These are phyloP conservation scores for Isotomurus palustris DNA, from an alignment of 2,888 invertebrate genomes.

Conservation along the genomic window DNA sequence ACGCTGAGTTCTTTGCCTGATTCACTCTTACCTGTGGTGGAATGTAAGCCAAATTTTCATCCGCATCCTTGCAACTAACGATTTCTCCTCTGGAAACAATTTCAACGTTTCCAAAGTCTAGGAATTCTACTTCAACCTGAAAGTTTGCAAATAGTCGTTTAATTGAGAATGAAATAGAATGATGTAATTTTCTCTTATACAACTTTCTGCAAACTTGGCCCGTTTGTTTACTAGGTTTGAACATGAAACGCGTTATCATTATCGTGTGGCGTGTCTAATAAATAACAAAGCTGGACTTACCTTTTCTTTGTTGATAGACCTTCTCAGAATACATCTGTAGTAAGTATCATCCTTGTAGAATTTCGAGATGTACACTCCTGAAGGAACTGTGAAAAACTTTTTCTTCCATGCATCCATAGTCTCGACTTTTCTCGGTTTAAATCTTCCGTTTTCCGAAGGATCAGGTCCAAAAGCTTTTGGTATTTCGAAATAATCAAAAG, in stretches of 20 bases:
- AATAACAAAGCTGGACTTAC: not conserved
- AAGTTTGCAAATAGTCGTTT: not conserved
- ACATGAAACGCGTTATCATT: too few relatives aligned
- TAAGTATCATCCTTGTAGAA: not conserved
- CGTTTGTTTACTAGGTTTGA: too few relatives aligned
- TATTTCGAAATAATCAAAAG: too few relatives aligned
- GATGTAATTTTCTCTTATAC: not conserved
- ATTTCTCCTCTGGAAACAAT: not conserved
- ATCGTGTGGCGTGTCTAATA: too few relatives aligned
- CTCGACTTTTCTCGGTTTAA: too few relatives aligned
- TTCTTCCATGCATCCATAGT: not conserved
- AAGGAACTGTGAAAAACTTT: not conserved
- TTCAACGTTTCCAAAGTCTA: constrained; percentile 5
- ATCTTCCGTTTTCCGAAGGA: not conserved
- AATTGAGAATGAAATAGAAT: not conserved
- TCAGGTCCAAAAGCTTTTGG: too few relatives aligned
- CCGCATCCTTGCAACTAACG: not conserved
- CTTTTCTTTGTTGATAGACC: not conserved
- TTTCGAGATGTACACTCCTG: not conserved
- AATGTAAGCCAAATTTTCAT: constrained; percentile 9
- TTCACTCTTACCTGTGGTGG: constrained; percentile 6
- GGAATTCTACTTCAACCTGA: constrained; percentile 10
- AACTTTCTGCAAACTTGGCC: too few relatives aligned
- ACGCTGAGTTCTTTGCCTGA: too few relatives aligned
- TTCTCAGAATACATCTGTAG: not conserved